A percentile compares a stretch with the other conserved stretches of the same genome.
These are phyloP conservation scores for Macaria liturata DNA, from an alignment of 2,888 invertebrate genomes.

Conservation along the genomic window DNA sequence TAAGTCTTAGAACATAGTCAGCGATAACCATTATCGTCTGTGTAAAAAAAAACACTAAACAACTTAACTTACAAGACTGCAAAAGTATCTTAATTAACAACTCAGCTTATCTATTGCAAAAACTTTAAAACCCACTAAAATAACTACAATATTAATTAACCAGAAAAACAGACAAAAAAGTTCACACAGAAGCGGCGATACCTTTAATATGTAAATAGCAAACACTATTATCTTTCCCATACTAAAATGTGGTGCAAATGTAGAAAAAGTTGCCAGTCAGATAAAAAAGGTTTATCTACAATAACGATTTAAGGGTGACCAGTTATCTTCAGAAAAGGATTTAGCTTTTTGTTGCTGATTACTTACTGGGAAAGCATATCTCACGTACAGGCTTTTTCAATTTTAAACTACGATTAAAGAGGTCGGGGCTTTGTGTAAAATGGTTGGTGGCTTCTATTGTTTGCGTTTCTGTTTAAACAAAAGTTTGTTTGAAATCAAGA, in stretches of 20 bases:
- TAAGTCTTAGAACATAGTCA: no score
- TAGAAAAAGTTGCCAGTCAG: conserved; percentile 22
- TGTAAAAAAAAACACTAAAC: no score
- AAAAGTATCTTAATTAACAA: conserved; percentile 10
- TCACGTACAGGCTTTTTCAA: conserved; percentile 36
- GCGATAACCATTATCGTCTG: no score
- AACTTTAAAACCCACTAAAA: background rate
- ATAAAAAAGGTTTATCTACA: conserved; percentile 23
- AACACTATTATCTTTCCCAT: conserved; percentile 14
- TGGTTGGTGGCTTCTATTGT: no score
- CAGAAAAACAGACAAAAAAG: conserved; percentile 8
- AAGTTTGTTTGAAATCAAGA: no score
- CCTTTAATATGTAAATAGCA: conserved; percentile 20
- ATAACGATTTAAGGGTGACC: conserved; percentile 28
- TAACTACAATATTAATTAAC: conserved; percentile 6
- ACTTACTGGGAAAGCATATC: conserved; percentile 28
- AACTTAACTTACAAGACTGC: no score
- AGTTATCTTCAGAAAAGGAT: conserved; percentile 30
- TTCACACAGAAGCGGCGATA: conserved; percentile 19
- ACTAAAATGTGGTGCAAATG: conserved; percentile 20
- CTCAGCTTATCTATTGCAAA: background rate
- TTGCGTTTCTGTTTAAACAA: no score
- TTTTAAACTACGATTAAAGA: conserved; percentile 16
- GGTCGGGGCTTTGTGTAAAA: no score
- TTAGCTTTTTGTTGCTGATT: conserved; percentile 24